Conservation (phyloP, 2,113 vertebrate genomes). For the Plecturocebus donacophilus region DNA sequence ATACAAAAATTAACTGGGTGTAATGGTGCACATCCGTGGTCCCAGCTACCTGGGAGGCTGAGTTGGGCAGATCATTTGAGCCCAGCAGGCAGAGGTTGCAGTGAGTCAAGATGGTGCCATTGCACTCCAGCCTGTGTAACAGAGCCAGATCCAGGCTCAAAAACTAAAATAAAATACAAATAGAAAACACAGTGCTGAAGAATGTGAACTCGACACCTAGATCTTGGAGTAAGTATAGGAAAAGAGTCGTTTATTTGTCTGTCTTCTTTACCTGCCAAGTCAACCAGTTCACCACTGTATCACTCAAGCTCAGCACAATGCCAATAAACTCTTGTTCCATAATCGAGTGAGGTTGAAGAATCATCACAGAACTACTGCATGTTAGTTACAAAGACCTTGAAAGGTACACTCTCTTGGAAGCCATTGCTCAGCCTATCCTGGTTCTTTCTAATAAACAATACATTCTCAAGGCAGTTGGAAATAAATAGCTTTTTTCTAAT, state of each 20-base stretch:
- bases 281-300: no score
- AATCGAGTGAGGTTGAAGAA: neutral
- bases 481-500: neutral
- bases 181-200: neutral
- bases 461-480: neutral
- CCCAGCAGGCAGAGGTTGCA: no score
- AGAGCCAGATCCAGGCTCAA: no score
- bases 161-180: neutral
- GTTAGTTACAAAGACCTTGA: neutral
- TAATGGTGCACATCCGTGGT: no score
- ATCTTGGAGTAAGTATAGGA: neutral
- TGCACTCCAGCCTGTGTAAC: no score
- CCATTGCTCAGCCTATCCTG: neutral
- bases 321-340: neutral
- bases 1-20: no score
- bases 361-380: neutral
- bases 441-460: neutral
- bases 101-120: no score
- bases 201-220: neutral
- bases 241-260: neutral
- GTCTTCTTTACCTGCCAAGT: no score
- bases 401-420: rapidly evolving
- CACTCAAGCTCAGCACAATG: neutral
- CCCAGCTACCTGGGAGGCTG: no score
- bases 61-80: no score